Base-by-base conservation (phyloP, 2,113 vertebrate genomes). In the Dendrocopos noguchii region DNA sequence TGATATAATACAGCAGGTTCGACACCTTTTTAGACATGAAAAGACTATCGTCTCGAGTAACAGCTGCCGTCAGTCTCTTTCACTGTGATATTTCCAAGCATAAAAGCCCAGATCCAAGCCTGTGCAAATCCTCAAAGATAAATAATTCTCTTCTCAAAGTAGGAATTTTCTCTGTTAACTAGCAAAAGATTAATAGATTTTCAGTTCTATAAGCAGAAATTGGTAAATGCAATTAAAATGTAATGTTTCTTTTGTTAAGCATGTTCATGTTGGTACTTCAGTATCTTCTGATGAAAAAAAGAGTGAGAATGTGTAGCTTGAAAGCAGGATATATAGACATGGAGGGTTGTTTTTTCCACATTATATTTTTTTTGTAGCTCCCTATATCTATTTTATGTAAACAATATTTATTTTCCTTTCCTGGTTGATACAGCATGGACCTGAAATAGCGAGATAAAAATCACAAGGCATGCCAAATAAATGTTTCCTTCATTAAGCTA, bases 1-100 rank as follows among this genome's bases (percentile, higher is more conserved):
- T 97, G 97, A 96, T 97, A 92, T 91, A 96, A 97, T 88, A 80
- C 61, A 12, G 93, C 90, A 88, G 83, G 50, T 56, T 93, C 92
- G 88, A 97, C 99, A 98, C 98, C 98, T 98, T 97, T 94, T 94
- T 97, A 98, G 97, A 98, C 98, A 98, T 98, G 98, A 98, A 98
- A 98, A 96, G 94, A 91, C 94, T 71, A 94, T 91, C 95, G 95
- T 94, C 94, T 95, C 87, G 76, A 83, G 73, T 93, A 94, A 94
- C 95, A 96, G 91, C 94, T 97, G 55, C 55, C 79, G 29, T 91
- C 77, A 80, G 56, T 68, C 78, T 87, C 88, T 72, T 78, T 61
- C 14, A 25, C 59, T 80, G 39, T 56, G 55, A 10, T 15, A 66
- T 59, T 94, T 88, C 71, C 77, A 91, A 68, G 55, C 73, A 16